Evolutionary conservation across 1,140 invertebrate genomes (phyloP), one percentile per base, ranked within the genome.

Genomic region (Steinernema feltiae): DNA sequence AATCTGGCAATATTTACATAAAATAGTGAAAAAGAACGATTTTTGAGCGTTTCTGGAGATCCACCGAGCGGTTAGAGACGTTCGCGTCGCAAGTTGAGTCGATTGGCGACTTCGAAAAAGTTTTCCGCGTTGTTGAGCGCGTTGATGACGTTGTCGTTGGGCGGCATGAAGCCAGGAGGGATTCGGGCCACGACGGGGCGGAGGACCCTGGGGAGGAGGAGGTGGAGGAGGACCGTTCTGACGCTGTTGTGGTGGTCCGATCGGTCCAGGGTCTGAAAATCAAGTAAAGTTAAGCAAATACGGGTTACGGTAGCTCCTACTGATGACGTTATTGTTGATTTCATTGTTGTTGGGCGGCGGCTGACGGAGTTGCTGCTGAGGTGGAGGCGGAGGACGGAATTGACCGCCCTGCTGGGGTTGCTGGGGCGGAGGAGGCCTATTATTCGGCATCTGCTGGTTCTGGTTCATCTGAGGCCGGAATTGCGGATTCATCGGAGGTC

Each of bases 61-160:
- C 53, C 2, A 15, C 12, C 7, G 24, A 63, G 24, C 3, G 7
- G 53, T 63, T 27, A 17, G 2, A 27, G 3, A n/a, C 53, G 53
- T 63, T 63, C 24, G 2, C 53, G 7, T 21, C 53, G 12, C 24
- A 63, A 21, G 24, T 63, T 63, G 7, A 63, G 53, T 3, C 53
- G 12, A 27, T 63, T 63, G 24, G 53, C 53, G 7, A 63, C 53
- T 27, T 63, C 7, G 53, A 63, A 63, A 27, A 63, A 63, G 53
- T 63, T 21, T 7, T 63, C 53, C 12, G 53, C 53, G 53, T 63
- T 63, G 53, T 63, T 63, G 12, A 63, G 53, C 53, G 24, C 24
- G 53, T 63, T 63, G 53, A 63, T 63, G 12, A 63, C 53, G 53
- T 63, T 63, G 53, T 63, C 53, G 53, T 63, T 63, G 53, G 53